Percentiles rank a stretch among this genome's conserved stretches.
phyloP scores from a whole-genome alignment of 2,888 invertebrate genomes.

The Caenorhabditis sp. region DNA sequence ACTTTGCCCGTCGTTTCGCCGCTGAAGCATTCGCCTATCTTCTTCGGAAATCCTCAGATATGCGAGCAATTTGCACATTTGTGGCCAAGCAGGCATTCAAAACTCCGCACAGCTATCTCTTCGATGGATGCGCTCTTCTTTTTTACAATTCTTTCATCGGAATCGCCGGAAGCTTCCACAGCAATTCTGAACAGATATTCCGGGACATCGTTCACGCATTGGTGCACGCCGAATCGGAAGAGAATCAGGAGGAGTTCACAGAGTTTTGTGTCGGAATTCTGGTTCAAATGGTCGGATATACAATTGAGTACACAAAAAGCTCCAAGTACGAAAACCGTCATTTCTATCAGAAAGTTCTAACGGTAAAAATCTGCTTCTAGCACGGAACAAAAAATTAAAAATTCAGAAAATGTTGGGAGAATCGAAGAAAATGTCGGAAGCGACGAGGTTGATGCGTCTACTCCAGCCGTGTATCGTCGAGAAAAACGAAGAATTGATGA shows the following conservation, averaged over 20 bases:
- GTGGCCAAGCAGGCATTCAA: conserved; percentile 62
- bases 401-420: conserved; percentile 47
- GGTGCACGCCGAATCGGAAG: conserved; percentile 7
- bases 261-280: conserved; percentile 56
- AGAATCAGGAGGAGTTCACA: conserved; percentile 16
- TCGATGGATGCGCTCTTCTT: conserved; percentile 87
- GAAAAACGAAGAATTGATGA: conserved; percentile 45
- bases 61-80: conserved; percentile 58
- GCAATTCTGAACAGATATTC: conserved; percentile 77
- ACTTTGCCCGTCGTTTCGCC: conserved; percentile 92
- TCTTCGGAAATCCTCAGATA: conserved; percentile 83
- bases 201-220: conserved; percentile 40
- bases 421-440: conserved; percentile 43
- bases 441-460: conserved; percentile 36
- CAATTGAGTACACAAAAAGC: conserved; percentile 51
- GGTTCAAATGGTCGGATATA: conserved; percentile 56
- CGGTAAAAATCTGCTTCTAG: conserved; percentile 13
- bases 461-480: conserved; percentile 37
- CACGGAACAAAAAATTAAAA: neutral
- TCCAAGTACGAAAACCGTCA: conserved; percentile 27
- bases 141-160: conserved; percentile 92
- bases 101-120: conserved; percentile 53
- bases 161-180: conserved; percentile 89
- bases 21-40: conserved; percentile 97
- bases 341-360: conserved; percentile 51